Evolutionary conservation across 2,797 vertebrate genomes (phyloP), one percentile per base, ranked within the genome.

Genomic region (Phalanger gymnotis): DNA sequence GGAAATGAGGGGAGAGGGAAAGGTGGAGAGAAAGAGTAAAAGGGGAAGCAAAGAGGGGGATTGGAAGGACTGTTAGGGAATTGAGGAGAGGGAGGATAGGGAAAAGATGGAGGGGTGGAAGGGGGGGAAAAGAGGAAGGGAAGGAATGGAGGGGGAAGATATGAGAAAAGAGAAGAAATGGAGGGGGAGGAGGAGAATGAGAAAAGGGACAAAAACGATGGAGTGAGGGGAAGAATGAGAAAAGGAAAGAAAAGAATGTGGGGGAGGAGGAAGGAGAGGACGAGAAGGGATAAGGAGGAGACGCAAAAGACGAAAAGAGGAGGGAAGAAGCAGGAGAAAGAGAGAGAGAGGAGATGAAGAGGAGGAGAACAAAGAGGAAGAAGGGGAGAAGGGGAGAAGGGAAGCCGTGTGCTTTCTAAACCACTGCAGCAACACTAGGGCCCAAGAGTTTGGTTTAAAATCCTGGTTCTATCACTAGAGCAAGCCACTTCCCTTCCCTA

Each of bases 281-380:
- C n/a, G n/a, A n/a, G n/a, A n/a, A n/a, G n/a, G 11, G 57, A 66
- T 3, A 66, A 16, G 61, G n/a, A n/a, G n/a, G n/a, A n/a, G n/a
- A n/a, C n/a, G n/a, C 14, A 16, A 73, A 28, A 11, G 0, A 25
- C 1, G 30, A n/a, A n/a, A n/a, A n/a, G 22, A 19, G n/a, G 2
- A 9, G 2, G 12, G 40, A 47, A 81, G 22, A 56, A 4, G n/a
- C n/a, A n/a, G 34, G n/a, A 2, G 11, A 25, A n/a, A 55, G 54
- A 55, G 19, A 4, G 34, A 61, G 34, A 16, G 5, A 34, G 34
- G 31, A 11, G 34, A 61, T 34, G 31, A 3, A 34, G 31, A 61
- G 9, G 30, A 34, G 55, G 55, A 25, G 30, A 61, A 31, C 13
- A 3, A 5, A 25, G 30, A n/a, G 30, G 30, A 57, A 28, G 28